A percentile compares a stretch with the other conserved stretches of the same genome.
Conservation (phyloP, 2,797 vertebrate species). For the Tragelaphus oryx region DNA sequence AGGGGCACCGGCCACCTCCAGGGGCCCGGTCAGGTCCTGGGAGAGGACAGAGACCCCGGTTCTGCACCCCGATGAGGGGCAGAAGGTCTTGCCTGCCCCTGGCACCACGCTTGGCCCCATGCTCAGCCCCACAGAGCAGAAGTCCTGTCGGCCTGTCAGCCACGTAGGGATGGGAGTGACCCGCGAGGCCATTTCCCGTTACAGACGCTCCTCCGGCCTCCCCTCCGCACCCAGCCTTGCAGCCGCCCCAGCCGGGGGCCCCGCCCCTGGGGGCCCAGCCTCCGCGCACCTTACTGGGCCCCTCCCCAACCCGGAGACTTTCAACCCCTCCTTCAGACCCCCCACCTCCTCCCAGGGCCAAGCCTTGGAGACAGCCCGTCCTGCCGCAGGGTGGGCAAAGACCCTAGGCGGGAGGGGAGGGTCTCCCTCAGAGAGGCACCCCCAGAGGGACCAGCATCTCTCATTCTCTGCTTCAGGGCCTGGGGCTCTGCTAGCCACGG, state of each 20-base stretch:
- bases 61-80: not conserved
- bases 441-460: not conserved
- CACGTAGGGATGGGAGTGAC: not conserved
- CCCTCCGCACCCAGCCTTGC: not conserved
- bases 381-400: not conserved
- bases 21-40: not conserved
- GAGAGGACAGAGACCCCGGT: not conserved
- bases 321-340: not conserved
- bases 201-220: rapidly evolving
- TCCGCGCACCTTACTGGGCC: not conserved
- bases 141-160: not conserved
- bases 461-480: not conserved
- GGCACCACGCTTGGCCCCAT: no score
- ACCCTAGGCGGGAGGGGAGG: not conserved
- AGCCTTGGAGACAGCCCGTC: rapidly evolving
- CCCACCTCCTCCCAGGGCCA: no score
- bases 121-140: not conserved
- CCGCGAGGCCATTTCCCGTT: rapidly evolving
- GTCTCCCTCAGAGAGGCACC: not conserved
- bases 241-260: not conserved
- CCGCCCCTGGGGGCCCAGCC: not conserved
- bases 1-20: not conserved
- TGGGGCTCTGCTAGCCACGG: not conserved
- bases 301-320: not conserved
- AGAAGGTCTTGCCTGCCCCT: not conserved